These are phyloP conservation scores for Pogonocichla stellata DNA, from an alignment of 2,113 vertebrate species.

Conservation along the genomic window DNA sequence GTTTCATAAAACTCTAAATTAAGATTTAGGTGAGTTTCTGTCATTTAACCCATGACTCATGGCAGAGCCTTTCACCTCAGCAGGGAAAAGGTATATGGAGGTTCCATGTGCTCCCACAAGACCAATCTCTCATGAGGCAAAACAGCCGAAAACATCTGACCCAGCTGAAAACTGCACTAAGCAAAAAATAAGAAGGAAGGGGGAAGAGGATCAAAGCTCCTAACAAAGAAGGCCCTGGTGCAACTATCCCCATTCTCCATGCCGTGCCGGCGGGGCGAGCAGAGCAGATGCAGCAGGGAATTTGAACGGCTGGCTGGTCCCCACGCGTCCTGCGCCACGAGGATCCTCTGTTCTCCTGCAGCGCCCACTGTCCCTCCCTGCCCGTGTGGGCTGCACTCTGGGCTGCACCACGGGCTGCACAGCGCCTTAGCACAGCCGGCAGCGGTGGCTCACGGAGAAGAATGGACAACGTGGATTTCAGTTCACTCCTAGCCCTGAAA, in stretches of 20 bases:
- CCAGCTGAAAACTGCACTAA: background rate
- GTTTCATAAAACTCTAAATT: slow-evolving; percentile 28
- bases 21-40: slow-evolving; percentile 7
- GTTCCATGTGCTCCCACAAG: background rate
- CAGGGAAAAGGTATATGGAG: background rate
- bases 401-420: background rate
- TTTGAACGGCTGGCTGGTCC: slow-evolving; percentile 34
- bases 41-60: slow-evolving; percentile 27
- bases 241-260: background rate
- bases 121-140: background rate
- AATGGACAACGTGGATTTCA: background rate
- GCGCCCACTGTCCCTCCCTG: background rate
- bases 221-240: background rate
- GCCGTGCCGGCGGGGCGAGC: accelerated
- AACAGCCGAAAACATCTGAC: background rate
- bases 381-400: background rate
- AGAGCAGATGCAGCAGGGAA: slow-evolving; percentile 3
- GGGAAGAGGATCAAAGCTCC: background rate
- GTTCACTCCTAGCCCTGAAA: background rate
- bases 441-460: accelerated
- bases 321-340: background rate
- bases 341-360: slow-evolving; percentile 36
- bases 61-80: background rate
- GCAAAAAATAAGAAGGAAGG: background rate
- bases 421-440: accelerated